Evolutionary conservation across 2,113 vertebrate genomes (phyloP).

Genomic region (Pimephales promelas): DNA sequence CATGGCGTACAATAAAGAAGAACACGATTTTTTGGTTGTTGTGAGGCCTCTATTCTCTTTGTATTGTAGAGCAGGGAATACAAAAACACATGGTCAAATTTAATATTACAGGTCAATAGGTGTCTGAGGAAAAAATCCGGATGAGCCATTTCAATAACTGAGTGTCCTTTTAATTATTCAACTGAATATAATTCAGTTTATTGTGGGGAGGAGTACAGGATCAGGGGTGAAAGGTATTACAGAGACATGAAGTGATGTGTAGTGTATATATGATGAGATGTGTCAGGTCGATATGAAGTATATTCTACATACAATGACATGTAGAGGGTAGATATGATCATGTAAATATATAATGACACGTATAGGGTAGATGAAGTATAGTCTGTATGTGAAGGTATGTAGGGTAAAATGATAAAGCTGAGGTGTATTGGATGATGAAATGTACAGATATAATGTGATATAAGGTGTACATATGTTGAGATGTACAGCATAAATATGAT

Average conservation of each 20-base stretch:
- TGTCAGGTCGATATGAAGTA: not conserved
- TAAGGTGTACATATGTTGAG: not conserved
- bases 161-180: constrained; percentile 41
- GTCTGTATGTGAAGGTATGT: not conserved
- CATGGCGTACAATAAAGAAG: not conserved
- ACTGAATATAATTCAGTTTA: constrained; percentile 29
- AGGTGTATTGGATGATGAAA: not conserved
- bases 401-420: not conserved
- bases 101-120: constrained; percentile 23
- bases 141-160: constrained; percentile 33
- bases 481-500: not conserved
- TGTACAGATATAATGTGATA: not conserved
- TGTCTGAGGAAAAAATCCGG: not conserved
- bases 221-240: not conserved
- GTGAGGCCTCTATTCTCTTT: not conserved
- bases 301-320: not conserved
- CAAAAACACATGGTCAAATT: not conserved
- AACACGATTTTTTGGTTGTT: not conserved
- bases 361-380: not conserved
- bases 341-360: not conserved
- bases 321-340: not conserved
- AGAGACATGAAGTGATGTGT: not conserved
- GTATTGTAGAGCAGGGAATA: not conserved
- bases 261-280: not conserved
- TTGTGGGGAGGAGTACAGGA: not conserved